Evolutionary conservation across 2,113 vertebrate genomes (phyloP).

Genomic region (Riparia riparia): DNA sequence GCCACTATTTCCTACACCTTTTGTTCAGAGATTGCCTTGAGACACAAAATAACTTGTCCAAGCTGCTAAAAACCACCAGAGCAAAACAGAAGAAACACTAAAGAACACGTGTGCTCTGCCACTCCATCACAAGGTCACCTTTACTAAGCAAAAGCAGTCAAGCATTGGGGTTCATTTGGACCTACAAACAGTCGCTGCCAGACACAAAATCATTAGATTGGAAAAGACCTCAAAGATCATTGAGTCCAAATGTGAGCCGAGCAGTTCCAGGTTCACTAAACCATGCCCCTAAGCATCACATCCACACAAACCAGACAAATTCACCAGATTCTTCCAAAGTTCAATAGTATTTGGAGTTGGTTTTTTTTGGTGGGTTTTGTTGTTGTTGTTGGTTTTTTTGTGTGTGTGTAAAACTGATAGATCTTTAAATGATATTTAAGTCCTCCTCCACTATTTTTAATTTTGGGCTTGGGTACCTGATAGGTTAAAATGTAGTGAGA

Average conservation of each 20-base stretch:
- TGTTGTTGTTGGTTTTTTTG: no score
- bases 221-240: neutral
- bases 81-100: neutral
- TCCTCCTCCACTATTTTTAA: neutral
- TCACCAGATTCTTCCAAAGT: neutral
- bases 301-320: neutral
- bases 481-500: neutral
- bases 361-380: no score
- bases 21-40: neutral
- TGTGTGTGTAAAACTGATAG: neutral
- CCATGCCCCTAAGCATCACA: neutral
- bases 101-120: neutral
- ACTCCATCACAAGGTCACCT: neutral
- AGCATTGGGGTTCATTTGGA: neutral
- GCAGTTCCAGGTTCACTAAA: neutral
- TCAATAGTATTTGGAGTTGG: neutral
- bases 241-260: neutral
- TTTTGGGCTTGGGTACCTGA: neutral
- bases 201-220: neutral
- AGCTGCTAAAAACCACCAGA: neutral
- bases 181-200: neutral
- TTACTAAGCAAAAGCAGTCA: neutral
- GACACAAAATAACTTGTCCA: neutral
- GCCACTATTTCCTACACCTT: neutral
- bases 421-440: neutral